A percentile compares a stretch with the other conserved stretches of the same genome.
phyloP scores from a whole-genome alignment of 2,888 invertebrate species.

The Pollenia amentaria region DNA sequence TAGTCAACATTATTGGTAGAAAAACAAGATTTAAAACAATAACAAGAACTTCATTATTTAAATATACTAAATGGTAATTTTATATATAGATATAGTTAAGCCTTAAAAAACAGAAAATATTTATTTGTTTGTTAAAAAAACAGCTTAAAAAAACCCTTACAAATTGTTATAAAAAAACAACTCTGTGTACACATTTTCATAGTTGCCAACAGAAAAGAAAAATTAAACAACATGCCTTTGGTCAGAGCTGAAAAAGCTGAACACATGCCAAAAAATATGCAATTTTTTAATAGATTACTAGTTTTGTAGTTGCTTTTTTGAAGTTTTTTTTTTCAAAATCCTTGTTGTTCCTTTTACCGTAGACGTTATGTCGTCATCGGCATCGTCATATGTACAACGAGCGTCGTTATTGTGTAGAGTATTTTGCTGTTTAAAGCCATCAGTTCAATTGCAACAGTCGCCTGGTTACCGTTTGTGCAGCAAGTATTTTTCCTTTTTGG shows the following conservation, averaged over 20 bases:
- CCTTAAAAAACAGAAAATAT: constrained; percentile 14
- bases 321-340: constrained; percentile 47
- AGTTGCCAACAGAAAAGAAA: constrained; percentile 52
- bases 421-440: constrained; percentile 61
- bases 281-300: constrained; percentile 68
- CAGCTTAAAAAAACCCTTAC: constrained; percentile 19
- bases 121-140: constrained; percentile 7
- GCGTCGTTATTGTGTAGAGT: constrained; percentile 59
- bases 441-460: constrained; percentile 73
- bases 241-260: constrained; percentile 56
- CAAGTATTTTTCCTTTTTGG: constrained; percentile 60
- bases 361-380: constrained; percentile 72
- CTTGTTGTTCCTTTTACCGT: constrained; percentile 49
- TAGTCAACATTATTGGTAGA: constrained; percentile 4
- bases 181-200: constrained; percentile 38
- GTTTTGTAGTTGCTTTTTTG: constrained; percentile 53
- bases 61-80: constrained; percentile 62
- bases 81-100: constrained; percentile 1
- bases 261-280: constrained; percentile 75
- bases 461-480: constrained; percentile 70
- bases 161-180: constrained; percentile 41
- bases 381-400: constrained; percentile 49
- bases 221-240: constrained; percentile 46
- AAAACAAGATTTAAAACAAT: not conserved
- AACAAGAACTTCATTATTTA: constrained; percentile 52